Percentiles rank a stretch among this genome's conserved stretches.
Evolutionary conservation across 2,797 vertebrate genomes (phyloP).

Genomic region (Propithecus deckenii): DNA sequence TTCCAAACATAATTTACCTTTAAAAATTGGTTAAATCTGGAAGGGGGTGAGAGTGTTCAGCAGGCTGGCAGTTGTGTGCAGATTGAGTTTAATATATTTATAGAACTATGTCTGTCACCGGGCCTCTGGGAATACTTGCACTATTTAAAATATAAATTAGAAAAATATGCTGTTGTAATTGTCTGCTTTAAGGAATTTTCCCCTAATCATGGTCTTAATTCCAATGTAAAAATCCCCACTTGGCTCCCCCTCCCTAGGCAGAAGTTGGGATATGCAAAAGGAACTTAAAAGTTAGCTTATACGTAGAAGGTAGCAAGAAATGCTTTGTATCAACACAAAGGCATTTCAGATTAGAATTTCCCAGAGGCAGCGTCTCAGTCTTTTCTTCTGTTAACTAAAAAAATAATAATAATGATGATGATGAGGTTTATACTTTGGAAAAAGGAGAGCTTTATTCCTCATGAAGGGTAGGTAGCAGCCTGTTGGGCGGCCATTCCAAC

Average conservation of each 20-base stretch:
- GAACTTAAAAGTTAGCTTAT: slow-evolving; percentile 8
- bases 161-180: slow-evolving; percentile 66
- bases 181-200: slow-evolving; percentile 65
- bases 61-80: background rate
- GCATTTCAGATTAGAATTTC: background rate
- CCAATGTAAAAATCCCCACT: slow-evolving; percentile 15
- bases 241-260: background rate
- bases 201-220: slow-evolving; percentile 49
- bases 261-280: background rate
- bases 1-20: slow-evolving; percentile 63
- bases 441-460: background rate
- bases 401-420: background rate
- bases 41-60: slow-evolving; percentile 11
- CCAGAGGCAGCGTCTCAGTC: background rate
- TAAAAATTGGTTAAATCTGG: slow-evolving; percentile 52
- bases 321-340: background rate
- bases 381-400: background rate
- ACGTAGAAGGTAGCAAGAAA: slow-evolving; percentile 13
- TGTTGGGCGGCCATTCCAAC: background rate
- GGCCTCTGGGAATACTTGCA: slow-evolving; percentile 63
- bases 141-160: slow-evolving; percentile 74
- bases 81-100: slow-evolving; percentile 67
- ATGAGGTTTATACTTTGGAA: background rate
- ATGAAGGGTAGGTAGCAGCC: background rate
- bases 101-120: slow-evolving; percentile 65